Evolutionary conservation across 2,113 vertebrate genomes (phyloP).

Genomic region (Rhineura floridana): DNA sequence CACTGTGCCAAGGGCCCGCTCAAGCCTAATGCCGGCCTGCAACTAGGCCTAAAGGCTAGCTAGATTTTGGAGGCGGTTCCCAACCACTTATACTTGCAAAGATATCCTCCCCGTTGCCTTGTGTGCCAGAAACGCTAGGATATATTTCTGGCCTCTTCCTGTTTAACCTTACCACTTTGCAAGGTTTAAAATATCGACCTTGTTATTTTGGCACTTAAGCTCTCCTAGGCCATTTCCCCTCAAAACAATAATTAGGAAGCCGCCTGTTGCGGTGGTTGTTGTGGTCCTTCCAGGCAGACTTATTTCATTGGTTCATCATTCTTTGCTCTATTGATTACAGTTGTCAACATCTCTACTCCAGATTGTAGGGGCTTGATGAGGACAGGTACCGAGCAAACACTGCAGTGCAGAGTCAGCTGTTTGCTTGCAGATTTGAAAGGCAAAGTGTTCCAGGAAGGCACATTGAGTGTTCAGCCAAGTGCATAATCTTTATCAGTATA

Average conservation of each 20-base stretch:
- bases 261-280: conserved; percentile 59
- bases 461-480: background rate
- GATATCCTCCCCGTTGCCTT: background rate
- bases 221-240: conserved; percentile 43
- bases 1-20: background rate
- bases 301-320: conserved; percentile 89
- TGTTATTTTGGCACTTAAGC: conserved; percentile 58
- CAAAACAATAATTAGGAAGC: conserved; percentile 66
- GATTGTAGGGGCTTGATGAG: conserved; percentile 73
- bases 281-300: conserved; percentile 75
- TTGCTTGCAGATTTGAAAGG: conserved; percentile 69
- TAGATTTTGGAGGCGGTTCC: background rate
- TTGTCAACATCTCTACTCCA: conserved; percentile 80
- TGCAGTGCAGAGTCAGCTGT: conserved; percentile 79
- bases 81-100: background rate
- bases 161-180: conserved; percentile 39
- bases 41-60: background rate
- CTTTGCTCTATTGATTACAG: conserved; percentile 89
- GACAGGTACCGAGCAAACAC: conserved; percentile 65
- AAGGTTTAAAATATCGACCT: conserved; percentile 64
- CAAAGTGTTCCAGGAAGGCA: conserved; percentile 57
- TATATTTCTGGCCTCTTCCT: conserved; percentile 19
- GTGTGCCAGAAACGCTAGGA: background rate
- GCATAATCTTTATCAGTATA: background rate
- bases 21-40: background rate